phyloP scores from a whole-genome alignment of 2,888 invertebrate genomes.

The Strigamia crassipes region DNA sequence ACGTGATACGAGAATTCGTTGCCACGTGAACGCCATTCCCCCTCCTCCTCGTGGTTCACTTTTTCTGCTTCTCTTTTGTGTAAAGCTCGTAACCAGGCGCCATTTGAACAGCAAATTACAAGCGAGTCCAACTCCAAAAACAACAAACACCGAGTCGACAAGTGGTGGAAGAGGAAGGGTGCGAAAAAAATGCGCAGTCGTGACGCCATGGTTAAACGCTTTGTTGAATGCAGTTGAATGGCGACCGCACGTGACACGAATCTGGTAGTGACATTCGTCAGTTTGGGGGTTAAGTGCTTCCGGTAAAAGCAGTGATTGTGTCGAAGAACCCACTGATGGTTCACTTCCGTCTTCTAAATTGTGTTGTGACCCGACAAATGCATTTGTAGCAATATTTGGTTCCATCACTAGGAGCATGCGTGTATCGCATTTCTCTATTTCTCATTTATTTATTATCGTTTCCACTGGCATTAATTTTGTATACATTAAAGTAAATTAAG shows the following conservation, averaged over 20 bases:
- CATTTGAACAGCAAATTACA: slow-evolving; percentile 28
- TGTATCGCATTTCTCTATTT: not conserved
- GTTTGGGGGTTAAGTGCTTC: not conserved
- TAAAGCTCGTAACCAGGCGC: not conserved
- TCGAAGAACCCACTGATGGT: not conserved
- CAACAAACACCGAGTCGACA: not conserved
- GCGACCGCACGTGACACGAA: not conserved
- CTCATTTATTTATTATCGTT: not conserved
- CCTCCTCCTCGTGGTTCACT: not conserved
- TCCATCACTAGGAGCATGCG: not conserved
- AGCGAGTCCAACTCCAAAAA: not conserved
- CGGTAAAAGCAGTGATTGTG: slow-evolving; percentile 20
- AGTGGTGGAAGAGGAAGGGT: not conserved
- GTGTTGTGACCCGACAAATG: slow-evolving; percentile 6
- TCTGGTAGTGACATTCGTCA: slow-evolving; percentile 30
- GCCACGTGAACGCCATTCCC: not conserved
- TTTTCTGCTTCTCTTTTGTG: not conserved
- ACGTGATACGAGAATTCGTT: slow-evolving; percentile 25
- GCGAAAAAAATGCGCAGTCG: not conserved
- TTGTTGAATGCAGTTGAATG: not conserved
- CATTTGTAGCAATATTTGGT: not conserved
- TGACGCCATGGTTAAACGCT: not conserved
- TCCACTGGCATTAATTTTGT: not conserved
- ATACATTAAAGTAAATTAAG: not conserved
- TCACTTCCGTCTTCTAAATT: slow-evolving; percentile 19